Evolutionary conservation across 2,888 invertebrate genomes (phyloP), one percentile per base, ranked within the genome.

Genomic region (Bombylius major): DNA sequence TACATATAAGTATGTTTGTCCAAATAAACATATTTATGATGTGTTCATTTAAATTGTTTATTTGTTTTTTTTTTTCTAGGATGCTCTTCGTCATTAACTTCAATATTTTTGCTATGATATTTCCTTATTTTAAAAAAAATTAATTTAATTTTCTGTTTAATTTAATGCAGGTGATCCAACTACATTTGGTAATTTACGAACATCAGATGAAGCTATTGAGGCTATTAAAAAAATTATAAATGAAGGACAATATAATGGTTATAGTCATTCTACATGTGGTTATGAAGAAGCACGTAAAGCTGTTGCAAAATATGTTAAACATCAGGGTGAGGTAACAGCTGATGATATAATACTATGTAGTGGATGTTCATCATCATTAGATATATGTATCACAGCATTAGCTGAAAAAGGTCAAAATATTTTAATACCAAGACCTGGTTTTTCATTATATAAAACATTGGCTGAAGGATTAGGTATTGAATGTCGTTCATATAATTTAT

Each of bases 321-420:
- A 81, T 63, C 84, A 86, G 67, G 70, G 72, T 9, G 68, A 73
- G 55, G 77, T 81, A 32, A 68, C 76, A 46, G 55, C 76, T 1
- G 80, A 82, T 75, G 94, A 99, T 71, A 86, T 99, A 12, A 81
- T 98, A 55, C 78, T 99, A 55, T 92, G 94, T 71, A 93, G 92
- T 67, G 99, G 99, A 34, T 96, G 96, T 69, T 98, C 97, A 0
- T 89, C 94, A 63, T 90, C 98, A 0, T 77, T 99, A 63, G 98
- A 99, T 68, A 78, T 97, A 64, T 91, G 90, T 69, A 91, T 99
- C 65, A 82, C 89, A 11, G 92, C 84, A 0, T 70, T 99, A 59
- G 95, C 92, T 6, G 86, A 89, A 66, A 80, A 86, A 9, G 95
- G 93, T 31, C 89, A 96, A 69, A 98, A 97, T 72, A 87, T 99